Evolutionary conservation across 2,797 vertebrate genomes (phyloP), one percentile per base, ranked within the genome.

Genomic region (Neosilurus mollespiculum): DNA sequence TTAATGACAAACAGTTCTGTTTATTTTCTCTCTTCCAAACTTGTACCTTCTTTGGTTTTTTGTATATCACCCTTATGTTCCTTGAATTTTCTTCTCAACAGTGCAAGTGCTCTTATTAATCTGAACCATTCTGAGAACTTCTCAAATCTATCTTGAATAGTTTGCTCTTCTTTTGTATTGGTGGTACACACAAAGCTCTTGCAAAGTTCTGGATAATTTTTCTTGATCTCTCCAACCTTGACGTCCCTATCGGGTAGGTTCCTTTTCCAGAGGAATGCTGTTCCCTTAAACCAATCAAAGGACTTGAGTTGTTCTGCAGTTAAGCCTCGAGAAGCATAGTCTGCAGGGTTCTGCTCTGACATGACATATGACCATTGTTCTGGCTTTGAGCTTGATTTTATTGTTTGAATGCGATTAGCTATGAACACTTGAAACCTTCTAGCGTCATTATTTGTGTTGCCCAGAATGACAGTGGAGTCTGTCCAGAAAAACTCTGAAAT

Each of bases 401-500:
- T 72, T 72, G 18, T 72, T 43, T 72, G 69, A 4, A 72, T n/a
- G 9, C 49, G 70, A 49, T 72, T 72, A 16, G 43, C 43, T 53
- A 72, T 4, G 20, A 51, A 72, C 70, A 72, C 70, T n/a, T 72
- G 70, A 72, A 51, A 53, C 20, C 43, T 72, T 53, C 70, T 72
- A 18, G 70, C 20, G 9, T 72, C 70, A n/a, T 72, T 72, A 49
- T 51, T 72, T 72, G 22, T 49, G 49, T 66, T 11, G 65, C 65
- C 65, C 5, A 66, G 65, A 66, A 66, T 22, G n/a, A 66, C 65
- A 5, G 65, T 66, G 65, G 65, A 66, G 24, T 78, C 81, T 1
- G 78, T 78, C 69, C 75, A 62, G 70, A 85, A 87, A 34, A 62
- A 83, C 71, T 62, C 59, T 62, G 5, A 14, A 6, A 85, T 67